Evolutionary conservation across 2,888 invertebrate genomes (phyloP).

Genomic region (Tipula unca): DNA sequence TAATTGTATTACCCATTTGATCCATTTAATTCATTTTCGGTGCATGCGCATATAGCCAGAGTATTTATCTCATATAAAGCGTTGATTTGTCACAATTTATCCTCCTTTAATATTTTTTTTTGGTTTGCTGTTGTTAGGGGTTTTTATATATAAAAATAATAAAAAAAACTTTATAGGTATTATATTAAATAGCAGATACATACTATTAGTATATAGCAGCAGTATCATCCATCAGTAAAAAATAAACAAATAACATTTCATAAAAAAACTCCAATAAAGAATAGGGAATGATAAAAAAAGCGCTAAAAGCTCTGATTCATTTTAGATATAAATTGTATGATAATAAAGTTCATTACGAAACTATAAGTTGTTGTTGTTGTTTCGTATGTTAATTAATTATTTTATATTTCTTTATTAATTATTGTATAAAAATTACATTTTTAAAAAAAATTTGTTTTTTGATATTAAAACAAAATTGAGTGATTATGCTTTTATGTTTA

Average conservation of each 20-base stretch:
- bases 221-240: not conserved
- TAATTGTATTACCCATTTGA: not conserved
- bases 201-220: not conserved
- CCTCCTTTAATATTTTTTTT: not conserved
- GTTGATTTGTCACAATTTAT: slow-evolving; percentile 8
- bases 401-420: not conserved
- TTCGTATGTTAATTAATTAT: not conserved
- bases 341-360: not conserved
- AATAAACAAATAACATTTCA: not conserved
- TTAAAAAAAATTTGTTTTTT: not conserved
- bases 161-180: not conserved
- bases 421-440: not conserved
- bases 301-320: not conserved
- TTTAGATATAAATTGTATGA: not conserved
- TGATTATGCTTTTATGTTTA: not conserved
- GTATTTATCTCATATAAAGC: not conserved
- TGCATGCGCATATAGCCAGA: not conserved
- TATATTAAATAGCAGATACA: too few species aligned
- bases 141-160: not conserved
- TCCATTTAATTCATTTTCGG: not conserved
- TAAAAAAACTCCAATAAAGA: not conserved
- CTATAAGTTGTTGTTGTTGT: not conserved
- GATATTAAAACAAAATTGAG: not conserved
- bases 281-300: not conserved
- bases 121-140: not conserved